Evolutionary conservation across 2,888 invertebrate species (phyloP).

Genomic region (Phyllotreta cruciferae): DNA sequence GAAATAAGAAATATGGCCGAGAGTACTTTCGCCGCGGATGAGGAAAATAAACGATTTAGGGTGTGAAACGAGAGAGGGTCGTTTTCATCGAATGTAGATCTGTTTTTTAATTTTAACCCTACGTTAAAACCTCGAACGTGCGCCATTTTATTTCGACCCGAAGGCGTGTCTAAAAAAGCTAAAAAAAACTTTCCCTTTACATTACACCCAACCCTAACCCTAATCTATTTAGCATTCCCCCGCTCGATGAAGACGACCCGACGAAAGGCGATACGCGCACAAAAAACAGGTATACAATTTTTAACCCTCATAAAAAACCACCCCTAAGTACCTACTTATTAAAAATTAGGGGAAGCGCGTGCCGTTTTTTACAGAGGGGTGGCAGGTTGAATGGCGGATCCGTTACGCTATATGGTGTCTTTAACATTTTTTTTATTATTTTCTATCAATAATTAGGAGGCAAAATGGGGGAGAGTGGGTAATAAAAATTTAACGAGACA

Average conservation of each 20-base stretch:
- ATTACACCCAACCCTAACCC: conserved; percentile 32
- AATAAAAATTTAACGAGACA: too few relatives aligned
- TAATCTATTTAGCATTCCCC: conserved; percentile 35
- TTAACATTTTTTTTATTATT: conserved; percentile 18
- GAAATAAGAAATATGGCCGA: conserved; percentile 46
- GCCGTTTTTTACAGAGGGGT: conserved; percentile 30
- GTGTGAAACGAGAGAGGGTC: conserved; percentile 40
- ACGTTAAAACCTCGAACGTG: conserved; percentile 8
- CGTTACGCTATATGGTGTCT: too few relatives aligned
- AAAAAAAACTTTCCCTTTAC: conserved; percentile 33
- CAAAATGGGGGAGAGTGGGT: too few relatives aligned
- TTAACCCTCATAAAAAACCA: conserved; percentile 23
- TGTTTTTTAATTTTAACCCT: too few relatives aligned
- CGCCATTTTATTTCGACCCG: conserved; percentile 29
- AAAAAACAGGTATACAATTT: conserved; percentile 30
- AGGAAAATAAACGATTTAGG: conserved; percentile 47
- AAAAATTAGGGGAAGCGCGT: conserved; percentile 20
- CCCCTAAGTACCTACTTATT: conserved; percentile 20
- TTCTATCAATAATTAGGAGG: conserved; percentile 1
- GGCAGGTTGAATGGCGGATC: conserved; percentile 22
- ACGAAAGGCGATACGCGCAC: conserved; percentile 33
- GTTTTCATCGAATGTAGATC: too few relatives aligned
- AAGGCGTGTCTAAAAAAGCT: conserved; percentile 39
- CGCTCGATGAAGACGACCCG: conserved; percentile 8
- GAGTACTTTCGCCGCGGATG: conserved; percentile 44